phyloP scores from a whole-genome alignment of 1,140 invertebrate species.

The Idris sp. region DNA sequence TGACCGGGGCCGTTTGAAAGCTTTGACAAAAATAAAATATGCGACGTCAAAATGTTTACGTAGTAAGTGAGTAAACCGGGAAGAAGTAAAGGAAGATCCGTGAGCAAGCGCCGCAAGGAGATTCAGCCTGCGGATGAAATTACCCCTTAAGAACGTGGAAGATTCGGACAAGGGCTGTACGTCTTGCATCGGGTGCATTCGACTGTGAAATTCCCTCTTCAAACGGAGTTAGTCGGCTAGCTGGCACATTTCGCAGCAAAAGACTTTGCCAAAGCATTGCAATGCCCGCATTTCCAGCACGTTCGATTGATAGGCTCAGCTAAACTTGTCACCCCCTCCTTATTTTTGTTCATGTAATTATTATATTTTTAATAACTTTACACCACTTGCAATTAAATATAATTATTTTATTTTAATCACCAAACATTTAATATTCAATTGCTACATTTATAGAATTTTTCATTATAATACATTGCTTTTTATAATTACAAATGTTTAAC shows the following conservation, averaged over 20 bases:
- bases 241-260: conserved; percentile 67
- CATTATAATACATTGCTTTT: too few species aligned
- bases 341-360: too few species aligned
- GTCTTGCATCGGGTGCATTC: conserved; percentile 74
- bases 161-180: conserved; percentile 64
- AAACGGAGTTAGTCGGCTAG: conserved; percentile 72
- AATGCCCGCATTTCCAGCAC: too few species aligned
- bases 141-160: conserved; percentile 56
- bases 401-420: too few species aligned
- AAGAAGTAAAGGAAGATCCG: conserved; percentile 28
- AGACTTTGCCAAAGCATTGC: conserved; percentile 61
- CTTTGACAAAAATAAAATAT: conserved; percentile 41
- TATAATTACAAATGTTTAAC: too few species aligned
- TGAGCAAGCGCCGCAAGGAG: conserved; percentile 33
- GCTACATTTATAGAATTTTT: too few species aligned
- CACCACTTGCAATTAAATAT: too few species aligned
- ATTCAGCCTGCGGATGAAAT: conserved; percentile 54
- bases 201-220: conserved; percentile 78
- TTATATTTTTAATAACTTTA: too few species aligned
- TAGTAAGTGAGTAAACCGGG: conserved; percentile 32
- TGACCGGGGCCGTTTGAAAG: too few species aligned
- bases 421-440: too few species aligned
- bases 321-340: too few species aligned
- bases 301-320: too few species aligned
- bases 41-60: conserved; percentile 48